Evolutionary conservation across 2,113 vertebrate species (phyloP).

Genomic region (Clarias batrachus): DNA sequence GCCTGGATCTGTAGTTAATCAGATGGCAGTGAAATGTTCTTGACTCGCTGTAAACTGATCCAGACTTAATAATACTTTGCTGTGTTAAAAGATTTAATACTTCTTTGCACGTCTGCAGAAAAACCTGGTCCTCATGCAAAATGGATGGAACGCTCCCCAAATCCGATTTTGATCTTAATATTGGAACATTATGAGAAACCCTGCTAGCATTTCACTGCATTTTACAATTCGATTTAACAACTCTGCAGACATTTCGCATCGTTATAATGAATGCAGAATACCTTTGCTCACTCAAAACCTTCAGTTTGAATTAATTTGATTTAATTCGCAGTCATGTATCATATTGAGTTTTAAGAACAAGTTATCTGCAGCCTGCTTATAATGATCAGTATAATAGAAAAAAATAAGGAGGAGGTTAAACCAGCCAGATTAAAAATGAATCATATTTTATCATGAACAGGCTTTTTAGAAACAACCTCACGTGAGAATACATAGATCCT

Average conservation of each 20-base stretch:
- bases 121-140: not conserved
- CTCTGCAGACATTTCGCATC: slow-evolving; percentile 17
- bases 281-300: slow-evolving; percentile 30
- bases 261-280: slow-evolving; percentile 36
- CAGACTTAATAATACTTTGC: not conserved
- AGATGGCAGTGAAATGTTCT: slow-evolving; percentile 26
- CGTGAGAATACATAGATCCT: not conserved
- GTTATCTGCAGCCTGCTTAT: slow-evolving; percentile 20
- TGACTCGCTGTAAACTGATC: slow-evolving; percentile 12
- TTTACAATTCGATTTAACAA: slow-evolving; percentile 7
- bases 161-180: not conserved
- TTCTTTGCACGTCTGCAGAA: not conserved
- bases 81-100: not conserved
- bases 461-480: not conserved
- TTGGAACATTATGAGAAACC: not conserved
- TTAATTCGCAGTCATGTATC: slow-evolving; percentile 40
- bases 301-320: slow-evolving; percentile 28
- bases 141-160: not conserved
- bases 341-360: slow-evolving; percentile 15
- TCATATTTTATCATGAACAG: slow-evolving; percentile 17
- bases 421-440: not conserved
- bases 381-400: slow-evolving; percentile 24
- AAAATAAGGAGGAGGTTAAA: not conserved
- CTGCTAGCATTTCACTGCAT: not conserved
- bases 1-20: slow-evolving; percentile 6